Conservation (phyloP, 1,140 invertebrate genomes). For the Drosophila mayri region DNA sequence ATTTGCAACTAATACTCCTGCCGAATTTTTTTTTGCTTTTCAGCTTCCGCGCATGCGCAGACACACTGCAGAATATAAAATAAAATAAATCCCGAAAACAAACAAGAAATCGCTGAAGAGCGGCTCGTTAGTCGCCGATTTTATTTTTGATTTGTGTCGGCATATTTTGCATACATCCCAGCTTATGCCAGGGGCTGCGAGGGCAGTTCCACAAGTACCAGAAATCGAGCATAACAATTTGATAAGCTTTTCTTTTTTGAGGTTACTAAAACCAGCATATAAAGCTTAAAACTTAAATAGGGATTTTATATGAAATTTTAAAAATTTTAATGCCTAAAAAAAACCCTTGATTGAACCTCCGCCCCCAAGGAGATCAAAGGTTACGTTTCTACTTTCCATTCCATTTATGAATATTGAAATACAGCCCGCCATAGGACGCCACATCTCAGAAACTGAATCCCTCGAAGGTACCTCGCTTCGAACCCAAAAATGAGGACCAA, state of each 20-base stretch:
- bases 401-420: conserved; percentile 18
- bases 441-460: conserved; percentile 18
- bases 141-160: conserved; percentile 79
- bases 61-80: conserved; percentile 13
- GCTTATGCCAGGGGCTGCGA: conserved; percentile 17
- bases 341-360: background rate
- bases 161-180: conserved; percentile 79
- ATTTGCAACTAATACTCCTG: conserved; percentile 67
- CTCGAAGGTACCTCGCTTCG: conserved; percentile 35
- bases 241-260: too few relatives aligned
- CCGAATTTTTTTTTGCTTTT: conserved; percentile 1
- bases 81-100: background rate
- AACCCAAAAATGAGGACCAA: conserved; percentile 40
- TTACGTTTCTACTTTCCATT: conserved; percentile 11
- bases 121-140: conserved; percentile 62
- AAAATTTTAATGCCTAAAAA: too few relatives aligned
- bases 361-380: conserved; percentile 23
- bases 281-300: too few relatives aligned
- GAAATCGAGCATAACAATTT: too few relatives aligned
- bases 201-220: conserved; percentile 10
- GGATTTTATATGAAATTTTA: too few relatives aligned
- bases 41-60: conserved; percentile 71
- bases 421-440: background rate
- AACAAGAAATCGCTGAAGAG: conserved; percentile 7
- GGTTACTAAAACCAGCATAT: too few relatives aligned